Percentiles rank a stretch among this genome's conserved stretches.
These are phyloP conservation scores for Lithophane leautieri DNA, from an alignment of 2,888 invertebrate species.

Conservation along the genomic window DNA sequence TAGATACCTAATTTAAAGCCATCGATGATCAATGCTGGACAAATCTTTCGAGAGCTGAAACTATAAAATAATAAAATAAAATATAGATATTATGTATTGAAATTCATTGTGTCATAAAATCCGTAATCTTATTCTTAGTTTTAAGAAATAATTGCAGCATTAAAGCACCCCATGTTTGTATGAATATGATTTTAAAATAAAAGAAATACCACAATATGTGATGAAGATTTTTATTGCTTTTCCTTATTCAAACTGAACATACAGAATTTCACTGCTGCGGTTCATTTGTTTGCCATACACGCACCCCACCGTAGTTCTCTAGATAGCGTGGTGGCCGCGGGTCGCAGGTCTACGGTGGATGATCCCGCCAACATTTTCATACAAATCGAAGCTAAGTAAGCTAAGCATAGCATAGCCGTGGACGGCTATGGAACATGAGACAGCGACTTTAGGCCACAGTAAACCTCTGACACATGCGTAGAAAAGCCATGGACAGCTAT, in stretches of 20 bases:
- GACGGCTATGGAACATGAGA: not conserved
- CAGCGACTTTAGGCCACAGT: not conserved
- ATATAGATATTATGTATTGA: not conserved
- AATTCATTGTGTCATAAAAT: not conserved
- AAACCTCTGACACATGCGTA: not conserved
- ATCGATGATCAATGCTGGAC: not conserved
- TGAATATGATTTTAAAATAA: constrained; percentile 8
- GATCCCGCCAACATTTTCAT: not conserved
- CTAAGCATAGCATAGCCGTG: not conserved
- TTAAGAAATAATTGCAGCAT: not conserved
- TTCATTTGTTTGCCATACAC: not conserved
- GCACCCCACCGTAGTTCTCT: not conserved
- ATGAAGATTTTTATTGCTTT: not conserved
- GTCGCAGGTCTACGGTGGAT: not conserved
- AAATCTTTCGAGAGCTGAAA: not conserved
- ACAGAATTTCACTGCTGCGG: not conserved
- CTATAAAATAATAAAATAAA: not conserved
- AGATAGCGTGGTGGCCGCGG: not conserved
- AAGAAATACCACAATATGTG: not conserved
- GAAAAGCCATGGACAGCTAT: too few relatives aligned
- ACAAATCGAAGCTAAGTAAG: not conserved
- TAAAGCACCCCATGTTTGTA: not conserved
- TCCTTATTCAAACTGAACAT: not conserved
- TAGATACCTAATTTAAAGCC: not conserved
- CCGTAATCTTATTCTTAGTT: not conserved